Evolutionary conservation across 2,888 invertebrate species (phyloP), one percentile per base, ranked within the genome.

Genomic region (Ptilodon capucinus): DNA sequence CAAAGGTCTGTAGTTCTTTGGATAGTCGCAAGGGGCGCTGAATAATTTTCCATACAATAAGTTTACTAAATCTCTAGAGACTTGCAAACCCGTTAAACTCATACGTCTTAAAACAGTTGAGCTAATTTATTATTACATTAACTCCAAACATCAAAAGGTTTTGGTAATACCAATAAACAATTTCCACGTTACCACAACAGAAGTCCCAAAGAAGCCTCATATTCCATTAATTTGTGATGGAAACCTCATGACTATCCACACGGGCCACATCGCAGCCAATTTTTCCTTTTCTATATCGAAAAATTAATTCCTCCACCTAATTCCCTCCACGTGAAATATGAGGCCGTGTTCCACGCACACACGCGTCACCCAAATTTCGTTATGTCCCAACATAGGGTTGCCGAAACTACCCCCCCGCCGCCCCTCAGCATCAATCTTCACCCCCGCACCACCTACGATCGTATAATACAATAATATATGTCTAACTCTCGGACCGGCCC

Each of bases 381-480:
- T 84, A 89, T 86, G 84, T 87, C 81, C 79, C 76, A 25, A 14
- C 86, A 81, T 82, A 88, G 90, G 88, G 90, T 84, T 88, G 82
- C 86, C 86, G 75, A 89, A 89, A 89, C 88, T 89, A 88, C 85
- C 84, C 81, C 81, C 82, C 63, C 67, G 51, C 73, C 69, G 64
- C 63, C 70, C 74, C 79, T 75, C 72, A 70, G 84, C 90, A 90
- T 90, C 90, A 90, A 90, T 91, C 90, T 90, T 88, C 85, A 76
- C 84, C 89, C 87, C 86, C 85, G 78, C 71, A 59, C 89, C 90
- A 89, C 90, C 89, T 88, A 88, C 90, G 88, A 76, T 74, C 83
- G 86, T 89, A 90, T 88, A 88, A 88, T 86, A 90, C 88, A 90
- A 89, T 90, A 90, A 89, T 91, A 89, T 90, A 91, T 87, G 91